Evolutionary conservation across 1,140 invertebrate species (phyloP).

Genomic region (Saccostrea cuccullata): DNA sequence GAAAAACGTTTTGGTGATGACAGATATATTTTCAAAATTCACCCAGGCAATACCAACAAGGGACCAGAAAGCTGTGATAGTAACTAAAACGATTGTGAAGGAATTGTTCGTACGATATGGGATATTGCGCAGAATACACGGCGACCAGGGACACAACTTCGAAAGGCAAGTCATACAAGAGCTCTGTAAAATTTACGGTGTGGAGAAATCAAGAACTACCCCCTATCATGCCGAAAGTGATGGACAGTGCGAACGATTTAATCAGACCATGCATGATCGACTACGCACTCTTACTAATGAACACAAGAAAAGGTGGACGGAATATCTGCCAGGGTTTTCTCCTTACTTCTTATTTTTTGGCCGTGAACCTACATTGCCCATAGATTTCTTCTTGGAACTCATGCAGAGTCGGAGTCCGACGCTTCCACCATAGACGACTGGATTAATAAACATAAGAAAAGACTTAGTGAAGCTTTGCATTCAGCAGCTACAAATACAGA

Average conservation of each 20-base stretch:
- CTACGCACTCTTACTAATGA: constrained; percentile 27
- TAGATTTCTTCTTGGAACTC: neutral
- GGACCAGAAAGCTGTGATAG: constrained; percentile 44
- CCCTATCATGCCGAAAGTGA: constrained; percentile 31
- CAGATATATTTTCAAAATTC: neutral
- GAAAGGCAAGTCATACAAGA: constrained; percentile 37
- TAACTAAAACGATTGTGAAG: constrained; percentile 31
- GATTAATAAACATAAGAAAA: constrained; percentile 2
- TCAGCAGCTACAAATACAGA: neutral
- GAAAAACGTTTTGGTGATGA: constrained; percentile 58
- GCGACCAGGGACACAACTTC: constrained; percentile 39
- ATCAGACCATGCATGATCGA: constrained; percentile 22
- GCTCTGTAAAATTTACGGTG: constrained; percentile 35
- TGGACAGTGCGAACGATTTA: constrained; percentile 48
- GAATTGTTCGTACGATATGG: constrained; percentile 16
- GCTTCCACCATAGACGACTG: constrained; percentile 19
- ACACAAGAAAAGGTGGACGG: neutral
- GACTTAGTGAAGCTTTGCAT: neutral
- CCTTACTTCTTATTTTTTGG: constrained; percentile 23
- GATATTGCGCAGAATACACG: constrained; percentile 34
- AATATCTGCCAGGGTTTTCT: no score
- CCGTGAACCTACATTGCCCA: constrained; percentile 11
- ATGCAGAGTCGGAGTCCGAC: no score
- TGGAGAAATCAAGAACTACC: constrained; percentile 45
- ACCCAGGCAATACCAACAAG: constrained; percentile 42